Base-by-base conservation (phyloP, 2,113 vertebrate species). In the Cebus imitator region DNA sequence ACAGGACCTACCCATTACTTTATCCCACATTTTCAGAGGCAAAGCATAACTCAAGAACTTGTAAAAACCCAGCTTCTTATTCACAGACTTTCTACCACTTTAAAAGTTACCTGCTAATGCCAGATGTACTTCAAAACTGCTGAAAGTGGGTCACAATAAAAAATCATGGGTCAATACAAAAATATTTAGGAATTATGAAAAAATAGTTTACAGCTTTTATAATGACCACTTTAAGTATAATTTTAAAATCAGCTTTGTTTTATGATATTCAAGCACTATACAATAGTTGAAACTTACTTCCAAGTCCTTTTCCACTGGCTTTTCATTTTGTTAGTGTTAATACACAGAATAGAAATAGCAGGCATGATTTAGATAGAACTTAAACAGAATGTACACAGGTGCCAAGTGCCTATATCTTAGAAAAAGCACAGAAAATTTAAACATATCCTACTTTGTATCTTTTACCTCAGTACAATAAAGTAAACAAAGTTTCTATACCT, bases 181-280 rank as follows among this genome's bases (percentile, higher is more conserved):
- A 90, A 87, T 48, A 90, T 55, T 37, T 58, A 25, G 68, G 6
- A 64, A 95, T 72, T 76, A 58, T 27, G 50, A 61, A 78, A 55
- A 32, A 78, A 61, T 35, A 79, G 84, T 50, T 83, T 21, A 70
- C 21, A 66, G 35, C n/a, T 48, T 95, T 95, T 58, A 45, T 72
- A 84, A 91, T 50, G 35, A 57, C 61, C 40, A 84, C 14, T 55
- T 84, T 72, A 95, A 84, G 85, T 4, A 40, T 55, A 87, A 64
- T 85, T 92, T 85, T 18, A 5, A 58, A 75, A 81, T 58, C 64
- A 58, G 7, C 73, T 90, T 75, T 90, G 52, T 90, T 95, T 64
- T 90, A 87, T 57, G 58, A 90, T 95, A 93, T 84, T 97, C 81
- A 87, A 92, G 75, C 52, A 79, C 83, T 92, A 64, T 87, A 95